Evolutionary conservation across 2,797 vertebrate species (phyloP), one percentile per base, ranked within the genome.

Genomic region (Heterohyrax brucei): DNA sequence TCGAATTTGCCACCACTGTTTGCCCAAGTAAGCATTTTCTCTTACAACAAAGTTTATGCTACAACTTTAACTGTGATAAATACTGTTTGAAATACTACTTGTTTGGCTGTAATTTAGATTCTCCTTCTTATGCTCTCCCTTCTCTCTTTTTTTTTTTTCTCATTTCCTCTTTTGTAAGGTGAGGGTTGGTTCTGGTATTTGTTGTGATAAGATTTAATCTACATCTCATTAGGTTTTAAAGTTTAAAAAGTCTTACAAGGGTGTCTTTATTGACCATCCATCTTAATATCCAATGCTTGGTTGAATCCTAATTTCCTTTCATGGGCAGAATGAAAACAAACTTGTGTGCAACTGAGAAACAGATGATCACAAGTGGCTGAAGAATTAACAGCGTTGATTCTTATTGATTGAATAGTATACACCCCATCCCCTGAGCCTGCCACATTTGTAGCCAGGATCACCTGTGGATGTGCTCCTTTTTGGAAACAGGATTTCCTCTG

Each of bases 191-290:
- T n/a, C n/a, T 89, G 72, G 28, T 19, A 79, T 82, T 95, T 76
- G 85, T 87, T 75, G 9, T 28, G 66, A 75, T 79, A 39, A 48
- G n/a, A 76, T 91, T 95, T 87, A 44, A 87, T 85, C 64, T 87
- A 48, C 30, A 90, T 76, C 73, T 95, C 91, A 70, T 92, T 80
- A 95, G 30, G 50, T 62, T 77, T 22, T 84, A 92, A 83, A n/a
- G 18, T 92, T 39, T 89, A 44, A 80, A 89, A 95, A 70, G 8
- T 84, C 80, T 92, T 92, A 80, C 4, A 26, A 83, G 90, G 56
- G 4, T 75, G 24, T 68, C 39, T 81, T 92, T 92, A 70, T 89
- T 95, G 89, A 48, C 61, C 70, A 46, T 90, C 62, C 93, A 61
- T 83, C 68, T 94, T 59, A 70, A 79, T 85, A 77, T 12, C 64